phyloP scores from a whole-genome alignment of 2,888 invertebrate genomes.

The Parochlus steinenii region DNA sequence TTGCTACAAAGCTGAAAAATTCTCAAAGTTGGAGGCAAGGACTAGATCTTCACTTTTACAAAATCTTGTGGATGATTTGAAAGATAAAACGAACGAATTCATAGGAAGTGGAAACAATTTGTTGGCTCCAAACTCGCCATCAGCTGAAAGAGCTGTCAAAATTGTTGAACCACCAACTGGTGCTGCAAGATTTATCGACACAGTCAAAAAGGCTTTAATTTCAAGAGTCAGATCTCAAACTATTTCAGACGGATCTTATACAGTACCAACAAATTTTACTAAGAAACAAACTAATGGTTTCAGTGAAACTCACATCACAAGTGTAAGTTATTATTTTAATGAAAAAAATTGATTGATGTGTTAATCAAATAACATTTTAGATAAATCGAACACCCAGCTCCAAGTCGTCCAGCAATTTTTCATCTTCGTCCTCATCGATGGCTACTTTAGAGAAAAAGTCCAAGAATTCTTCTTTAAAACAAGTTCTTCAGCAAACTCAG shows the following conservation, averaged over 20 bases:
- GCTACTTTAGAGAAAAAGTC: constrained; percentile 9
- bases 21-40: constrained; percentile 81
- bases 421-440: constrained; percentile 10
- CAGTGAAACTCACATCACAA: constrained; percentile 8
- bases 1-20: constrained; percentile 94
- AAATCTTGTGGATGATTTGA: constrained; percentile 74
- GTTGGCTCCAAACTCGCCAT: constrained; percentile 56
- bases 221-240: constrained; percentile 54
- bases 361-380: background rate
- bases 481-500: constrained; percentile 3
- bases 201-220: constrained; percentile 74
- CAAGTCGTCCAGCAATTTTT: constrained; percentile 10
- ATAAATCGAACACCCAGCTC: constrained; percentile 9
- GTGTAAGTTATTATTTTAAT: constrained; percentile 2
- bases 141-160: constrained; percentile 19
- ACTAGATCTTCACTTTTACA: constrained; percentile 80
- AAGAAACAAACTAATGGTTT: constrained; percentile 2
- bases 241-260: background rate
- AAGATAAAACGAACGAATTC: constrained; percentile 76
- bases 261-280: background rate
- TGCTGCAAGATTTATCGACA: constrained; percentile 73
- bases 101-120: constrained; percentile 41
- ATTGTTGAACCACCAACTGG: constrained; percentile 49
- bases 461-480: background rate
- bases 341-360: background rate